Conservation (phyloP, 2,888 invertebrate species). For the Oasisia sp. region DNA sequence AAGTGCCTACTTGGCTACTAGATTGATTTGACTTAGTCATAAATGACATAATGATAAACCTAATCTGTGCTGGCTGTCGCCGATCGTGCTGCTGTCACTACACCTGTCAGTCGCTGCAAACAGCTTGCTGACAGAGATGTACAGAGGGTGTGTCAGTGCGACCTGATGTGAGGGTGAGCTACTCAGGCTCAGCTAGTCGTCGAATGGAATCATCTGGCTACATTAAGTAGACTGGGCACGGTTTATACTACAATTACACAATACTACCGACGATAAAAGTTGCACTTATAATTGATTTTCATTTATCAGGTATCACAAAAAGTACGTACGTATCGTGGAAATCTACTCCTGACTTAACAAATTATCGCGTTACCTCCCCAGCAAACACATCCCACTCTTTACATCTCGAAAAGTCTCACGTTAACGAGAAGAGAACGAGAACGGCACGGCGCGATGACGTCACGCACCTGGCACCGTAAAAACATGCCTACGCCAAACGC, state of each 20-base stretch:
- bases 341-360: not conserved
- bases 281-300: not conserved
- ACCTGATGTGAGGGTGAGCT: too few relatives aligned
- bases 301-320: not conserved
- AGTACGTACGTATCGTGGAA: not conserved
- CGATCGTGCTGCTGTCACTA: not conserved
- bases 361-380: not conserved
- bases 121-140: too few relatives aligned
- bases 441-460: not conserved
- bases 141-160: not conserved
- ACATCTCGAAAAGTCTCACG: not conserved
- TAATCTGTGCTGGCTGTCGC: not conserved
- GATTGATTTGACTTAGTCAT: not conserved
- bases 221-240: too few relatives aligned
- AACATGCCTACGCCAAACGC: constrained; percentile 6
- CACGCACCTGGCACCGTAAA: constrained; percentile 4
- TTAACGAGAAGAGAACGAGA: not conserved
- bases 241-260: too few relatives aligned
- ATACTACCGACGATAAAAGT: not conserved
- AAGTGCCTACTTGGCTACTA: too few relatives aligned
- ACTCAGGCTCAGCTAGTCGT: not conserved
- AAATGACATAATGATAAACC: not conserved
- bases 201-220: not conserved
- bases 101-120: too few relatives aligned
- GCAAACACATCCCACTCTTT: not conserved